These are phyloP conservation scores for Falco biarmicus DNA, from an alignment of 2,797 vertebrate genomes.

Conservation along the genomic window DNA sequence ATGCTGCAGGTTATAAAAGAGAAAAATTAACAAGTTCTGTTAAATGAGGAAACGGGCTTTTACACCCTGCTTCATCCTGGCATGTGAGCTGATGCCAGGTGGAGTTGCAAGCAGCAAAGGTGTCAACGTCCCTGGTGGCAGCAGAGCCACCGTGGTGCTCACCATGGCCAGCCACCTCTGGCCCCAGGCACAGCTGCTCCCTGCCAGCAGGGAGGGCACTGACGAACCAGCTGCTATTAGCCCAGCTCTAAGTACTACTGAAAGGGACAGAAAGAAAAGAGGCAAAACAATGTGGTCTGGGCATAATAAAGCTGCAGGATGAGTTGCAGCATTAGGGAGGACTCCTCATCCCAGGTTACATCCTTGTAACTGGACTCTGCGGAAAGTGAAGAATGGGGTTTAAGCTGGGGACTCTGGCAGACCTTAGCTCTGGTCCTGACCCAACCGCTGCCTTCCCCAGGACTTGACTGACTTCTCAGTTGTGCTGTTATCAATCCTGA, in stretches of 20 bases:
- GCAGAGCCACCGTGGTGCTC: neutral
- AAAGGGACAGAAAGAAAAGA: neutral
- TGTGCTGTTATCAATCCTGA: neutral
- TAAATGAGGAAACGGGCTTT: conserved; percentile 20
- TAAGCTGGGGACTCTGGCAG: neutral
- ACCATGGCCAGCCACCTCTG: neutral
- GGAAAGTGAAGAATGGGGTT: neutral
- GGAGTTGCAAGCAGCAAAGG: neutral
- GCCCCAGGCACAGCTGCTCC: neutral
- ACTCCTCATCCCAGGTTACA: neutral
- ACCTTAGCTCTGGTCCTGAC: neutral
- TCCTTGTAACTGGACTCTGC: rapidly evolving
- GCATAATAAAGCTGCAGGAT: neutral
- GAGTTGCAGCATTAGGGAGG: neutral
- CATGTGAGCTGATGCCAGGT: neutral
- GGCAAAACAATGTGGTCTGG: rapidly evolving
- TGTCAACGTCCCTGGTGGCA: neutral
- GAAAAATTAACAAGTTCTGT: conserved; percentile 67
- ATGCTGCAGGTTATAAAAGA: conserved; percentile 69
- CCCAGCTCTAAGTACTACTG: neutral
- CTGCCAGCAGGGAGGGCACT: neutral
- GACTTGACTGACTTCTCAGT: neutral
- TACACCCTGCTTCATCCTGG: neutral
- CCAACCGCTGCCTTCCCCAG: neutral
- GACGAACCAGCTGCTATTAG: neutral